These are phyloP conservation scores for Drosophila parabipectinata DNA, from an alignment of 1,140 invertebrate species.

Conservation along the genomic window DNA sequence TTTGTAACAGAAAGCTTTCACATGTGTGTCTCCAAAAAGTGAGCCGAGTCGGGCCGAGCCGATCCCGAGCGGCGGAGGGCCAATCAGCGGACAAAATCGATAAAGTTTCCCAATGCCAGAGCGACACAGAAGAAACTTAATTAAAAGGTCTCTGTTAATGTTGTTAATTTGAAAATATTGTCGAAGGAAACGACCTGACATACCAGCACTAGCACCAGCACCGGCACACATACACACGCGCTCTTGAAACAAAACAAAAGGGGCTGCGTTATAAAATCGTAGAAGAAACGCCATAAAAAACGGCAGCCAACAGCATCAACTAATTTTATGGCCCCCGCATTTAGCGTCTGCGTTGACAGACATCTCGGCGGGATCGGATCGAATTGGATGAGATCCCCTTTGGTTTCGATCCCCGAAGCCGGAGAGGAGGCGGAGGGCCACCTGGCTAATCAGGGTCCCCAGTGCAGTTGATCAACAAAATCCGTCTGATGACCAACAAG, in stretches of 20 bases:
- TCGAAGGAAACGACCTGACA: conserved; percentile 72
- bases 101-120: conserved; percentile 72
- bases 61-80: conserved; percentile 19
- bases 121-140: conserved; percentile 72
- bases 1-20: conserved; percentile 81
- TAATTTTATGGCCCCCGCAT: conserved; percentile 73
- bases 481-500: conserved; percentile 51
- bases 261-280: conserved; percentile 66
- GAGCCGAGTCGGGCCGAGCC: conserved; percentile 13
- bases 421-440: conserved; percentile 6
- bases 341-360: conserved; percentile 71
- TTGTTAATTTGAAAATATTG: conserved; percentile 82
- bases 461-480: conserved; percentile 37
- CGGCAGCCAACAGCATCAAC: conserved; percentile 56
- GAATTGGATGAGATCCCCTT: neutral
- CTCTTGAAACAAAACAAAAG: conserved; percentile 40
- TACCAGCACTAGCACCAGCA: conserved; percentile 28
- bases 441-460: conserved; percentile 37
- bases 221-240: conserved; percentile 12
- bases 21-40: conserved; percentile 61
- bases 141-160: conserved; percentile 81
- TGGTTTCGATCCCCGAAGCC: neutral
- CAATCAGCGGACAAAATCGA: conserved; percentile 72
- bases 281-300: conserved; percentile 75
- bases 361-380: conserved; percentile 75